Evolutionary conservation across 2,113 vertebrate genomes (phyloP).

Genomic region (Gymnogyps californianus): DNA sequence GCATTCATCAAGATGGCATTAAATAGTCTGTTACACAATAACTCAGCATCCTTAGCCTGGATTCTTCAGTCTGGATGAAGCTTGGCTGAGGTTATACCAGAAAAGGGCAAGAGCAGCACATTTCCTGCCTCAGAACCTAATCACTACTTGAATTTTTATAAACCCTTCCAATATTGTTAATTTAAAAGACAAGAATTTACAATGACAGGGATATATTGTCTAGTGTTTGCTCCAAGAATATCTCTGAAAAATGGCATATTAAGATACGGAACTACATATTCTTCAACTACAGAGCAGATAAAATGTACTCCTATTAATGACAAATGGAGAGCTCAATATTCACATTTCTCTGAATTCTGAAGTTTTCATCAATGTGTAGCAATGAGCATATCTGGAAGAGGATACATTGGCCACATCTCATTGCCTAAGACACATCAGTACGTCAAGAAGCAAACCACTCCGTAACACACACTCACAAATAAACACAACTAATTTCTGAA

Average conservation of each 20-base stretch:
- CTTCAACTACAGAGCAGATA: not conserved
- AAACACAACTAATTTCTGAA: not conserved
- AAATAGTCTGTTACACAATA: not conserved
- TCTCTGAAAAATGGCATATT: not conserved
- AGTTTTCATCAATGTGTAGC: not conserved
- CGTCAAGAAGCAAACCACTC: not conserved
- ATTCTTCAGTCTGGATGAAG: not conserved
- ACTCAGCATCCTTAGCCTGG: not conserved
- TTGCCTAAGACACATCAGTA: not conserved
- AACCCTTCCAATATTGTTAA: not conserved
- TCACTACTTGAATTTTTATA: conserved; percentile 5
- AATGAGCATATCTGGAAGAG: not conserved
- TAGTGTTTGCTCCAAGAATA: not conserved
- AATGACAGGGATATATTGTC: not conserved
- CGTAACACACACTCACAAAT: not conserved
- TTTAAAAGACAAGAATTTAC: not conserved
- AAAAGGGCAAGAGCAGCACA: not conserved
- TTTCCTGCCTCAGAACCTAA: not conserved
- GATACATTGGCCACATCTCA: not conserved
- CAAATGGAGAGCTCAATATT: not conserved
- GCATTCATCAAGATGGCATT: not conserved
- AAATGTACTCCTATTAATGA: not conserved
- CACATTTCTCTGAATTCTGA: not conserved
- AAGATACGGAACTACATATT: not conserved
- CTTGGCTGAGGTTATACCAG: not conserved